Conservation (phyloP, 2,113 vertebrate genomes). For the Holacanthus passer region DNA sequence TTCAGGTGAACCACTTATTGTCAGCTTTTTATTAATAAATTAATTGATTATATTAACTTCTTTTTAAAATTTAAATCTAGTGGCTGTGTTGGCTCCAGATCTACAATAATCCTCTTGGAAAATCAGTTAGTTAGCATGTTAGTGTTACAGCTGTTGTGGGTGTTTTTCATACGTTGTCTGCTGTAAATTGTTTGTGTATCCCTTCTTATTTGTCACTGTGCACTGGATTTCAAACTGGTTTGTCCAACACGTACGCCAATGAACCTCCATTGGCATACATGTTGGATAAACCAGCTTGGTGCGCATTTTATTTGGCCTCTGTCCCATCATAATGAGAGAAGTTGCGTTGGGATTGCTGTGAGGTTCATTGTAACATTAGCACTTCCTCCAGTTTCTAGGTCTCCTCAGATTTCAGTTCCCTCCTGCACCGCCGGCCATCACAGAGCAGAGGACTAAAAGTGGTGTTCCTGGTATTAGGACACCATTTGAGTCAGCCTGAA, state of each 20-base stretch:
- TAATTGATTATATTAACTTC: no score
- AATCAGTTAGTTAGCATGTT: no score
- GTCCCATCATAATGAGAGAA: no score
- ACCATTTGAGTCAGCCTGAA: constrained; percentile 27
- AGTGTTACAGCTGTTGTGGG: not conserved
- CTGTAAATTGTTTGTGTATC: no score
- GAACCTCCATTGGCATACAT: no score
- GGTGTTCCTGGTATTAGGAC: constrained; percentile 45
- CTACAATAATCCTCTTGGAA: no score
- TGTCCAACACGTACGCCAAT: not conserved
- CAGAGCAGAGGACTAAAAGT: constrained; percentile 47
- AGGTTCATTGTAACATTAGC: constrained; percentile 47
- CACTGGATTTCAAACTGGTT: not conserved
- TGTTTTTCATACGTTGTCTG: not conserved
- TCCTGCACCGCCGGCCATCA: constrained; percentile 18
- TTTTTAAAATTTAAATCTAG: no score
- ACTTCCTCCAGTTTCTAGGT: constrained; percentile 34
- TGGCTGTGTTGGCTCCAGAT: no score
- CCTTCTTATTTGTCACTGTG: not conserved
- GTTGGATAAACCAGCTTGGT: no score
- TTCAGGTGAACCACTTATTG: no score
- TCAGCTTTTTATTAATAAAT: no score
- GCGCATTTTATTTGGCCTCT: no score
- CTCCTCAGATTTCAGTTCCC: constrained; percentile 36
- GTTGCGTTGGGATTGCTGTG: constrained; percentile 13